These are phyloP conservation scores for Drymodes brunneopygia DNA, from an alignment of 2,113 vertebrate genomes.

Conservation along the genomic window DNA sequence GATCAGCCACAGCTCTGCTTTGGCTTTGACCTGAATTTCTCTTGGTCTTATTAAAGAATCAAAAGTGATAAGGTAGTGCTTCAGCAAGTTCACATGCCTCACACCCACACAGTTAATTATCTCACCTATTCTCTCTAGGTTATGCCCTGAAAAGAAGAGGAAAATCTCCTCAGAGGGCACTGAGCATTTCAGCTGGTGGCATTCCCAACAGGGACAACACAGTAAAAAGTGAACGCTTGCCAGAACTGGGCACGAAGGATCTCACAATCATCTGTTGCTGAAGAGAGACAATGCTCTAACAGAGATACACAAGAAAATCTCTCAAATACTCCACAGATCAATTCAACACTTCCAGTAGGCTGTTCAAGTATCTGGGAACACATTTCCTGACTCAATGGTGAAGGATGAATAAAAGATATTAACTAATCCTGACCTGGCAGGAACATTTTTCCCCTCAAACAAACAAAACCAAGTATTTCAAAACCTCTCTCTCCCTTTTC, in stretches of 20 bases:
- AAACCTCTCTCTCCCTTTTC: accelerated
- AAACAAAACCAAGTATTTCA: neutral
- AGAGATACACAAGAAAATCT: neutral
- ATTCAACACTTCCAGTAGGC: neutral
- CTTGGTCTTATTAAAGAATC: neutral
- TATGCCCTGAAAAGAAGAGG: neutral
- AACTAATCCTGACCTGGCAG: neutral
- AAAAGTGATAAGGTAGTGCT: neutral
- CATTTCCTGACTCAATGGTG: neutral
- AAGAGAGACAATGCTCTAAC: neutral
- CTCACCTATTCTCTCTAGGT: neutral
- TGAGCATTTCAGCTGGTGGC: neutral
- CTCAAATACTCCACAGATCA: neutral
- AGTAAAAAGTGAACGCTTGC: neutral
- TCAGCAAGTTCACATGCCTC: neutral
- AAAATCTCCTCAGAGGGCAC: neutral
- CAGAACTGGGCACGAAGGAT: neutral
- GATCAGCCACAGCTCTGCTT: neutral
- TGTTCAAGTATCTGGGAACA: neutral
- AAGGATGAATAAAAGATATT: neutral
- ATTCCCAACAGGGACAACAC: neutral
- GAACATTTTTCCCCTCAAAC: neutral
- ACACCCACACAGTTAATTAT: neutral
- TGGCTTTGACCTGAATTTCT: slow-evolving; percentile 22
- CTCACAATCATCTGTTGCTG: neutral